Conservation (phyloP, 2,888 invertebrate species). For the Noctua comes region DNA sequence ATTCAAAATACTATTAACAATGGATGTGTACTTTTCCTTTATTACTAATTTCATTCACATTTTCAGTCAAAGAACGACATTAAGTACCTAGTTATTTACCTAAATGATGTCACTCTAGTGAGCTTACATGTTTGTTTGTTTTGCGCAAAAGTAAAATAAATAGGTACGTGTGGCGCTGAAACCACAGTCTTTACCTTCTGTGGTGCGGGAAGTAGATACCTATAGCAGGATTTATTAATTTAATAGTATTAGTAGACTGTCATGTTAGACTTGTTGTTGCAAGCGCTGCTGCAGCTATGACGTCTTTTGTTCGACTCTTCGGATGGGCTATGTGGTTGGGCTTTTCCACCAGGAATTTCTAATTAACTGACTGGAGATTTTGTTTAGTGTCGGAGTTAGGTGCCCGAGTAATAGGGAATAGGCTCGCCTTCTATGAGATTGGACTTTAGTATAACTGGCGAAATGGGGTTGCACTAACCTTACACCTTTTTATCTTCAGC, state of each 20-base stretch:
- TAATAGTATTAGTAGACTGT: background rate
- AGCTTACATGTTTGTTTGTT: conserved; percentile 4
- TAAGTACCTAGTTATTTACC: background rate
- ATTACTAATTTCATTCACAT: background rate
- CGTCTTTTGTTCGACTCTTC: background rate
- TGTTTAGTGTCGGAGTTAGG: background rate
- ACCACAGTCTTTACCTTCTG: background rate
- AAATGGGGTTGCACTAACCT: background rate
- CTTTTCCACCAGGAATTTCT: background rate
- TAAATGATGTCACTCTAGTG: conserved; percentile 1
- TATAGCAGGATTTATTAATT: background rate
- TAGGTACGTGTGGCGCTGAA: background rate
- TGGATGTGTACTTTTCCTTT: background rate
- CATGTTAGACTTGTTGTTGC: accelerated
- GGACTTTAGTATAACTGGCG: background rate
- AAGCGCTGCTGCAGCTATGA: background rate
- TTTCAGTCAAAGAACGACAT: background rate
- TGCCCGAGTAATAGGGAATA: too few species aligned
- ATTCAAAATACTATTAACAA: background rate
- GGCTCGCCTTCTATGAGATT: background rate
- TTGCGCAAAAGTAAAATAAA: background rate
- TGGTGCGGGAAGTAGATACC: background rate
- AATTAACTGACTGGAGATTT: background rate
- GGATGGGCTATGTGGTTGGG: background rate
- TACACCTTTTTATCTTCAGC: too few species aligned